Evolutionary conservation across 2,113 vertebrate species (phyloP), one percentile per base, ranked within the genome.

Genomic region (Callipepla californica): DNA sequence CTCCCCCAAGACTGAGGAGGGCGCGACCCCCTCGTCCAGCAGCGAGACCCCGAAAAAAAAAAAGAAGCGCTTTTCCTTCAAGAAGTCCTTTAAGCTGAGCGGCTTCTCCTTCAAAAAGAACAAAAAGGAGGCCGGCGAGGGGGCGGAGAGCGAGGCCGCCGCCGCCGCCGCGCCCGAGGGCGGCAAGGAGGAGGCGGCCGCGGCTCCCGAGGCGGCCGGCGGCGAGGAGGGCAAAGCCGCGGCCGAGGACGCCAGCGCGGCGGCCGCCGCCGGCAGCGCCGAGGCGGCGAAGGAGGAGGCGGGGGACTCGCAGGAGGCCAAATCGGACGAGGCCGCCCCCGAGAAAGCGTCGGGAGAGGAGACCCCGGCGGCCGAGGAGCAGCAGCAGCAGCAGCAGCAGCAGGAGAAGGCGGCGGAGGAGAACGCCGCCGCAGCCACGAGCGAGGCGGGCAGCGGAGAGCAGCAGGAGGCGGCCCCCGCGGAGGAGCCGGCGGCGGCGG

Each of bases 51-150:
- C 98, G 40, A 99, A 99, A 98, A 99, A 99, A 98, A 99, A 99
- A 97, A 99, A 99, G 97, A 99, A 99, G 97, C 97, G 98, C 84
- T 99, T 99, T 97, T 99, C 99, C 94, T 99, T 99, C 97, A 99
- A 99, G 96, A 99, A 99, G 93, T 99, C 99, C 2, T 99, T 99
- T 98, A 99, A 99, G 97, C 97, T 99, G 38, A 99, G 99, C 73
- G 99, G 99, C 86, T 99, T 99, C 95, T 99, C 99, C 80, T 99
- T 99, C 97, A 99, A 98, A 98, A 99, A 99, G 97, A 98, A 97
- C 98, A 99, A 99, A 93, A 99, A 99, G 97, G 98, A 99, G 95
- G 98, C 98, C 0, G 98, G 97, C 13, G 98, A 99, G 22, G 98
- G 97, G 38, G 98, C 96, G 1, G 98, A 98, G 84, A 92, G 85